A percentile compares a stretch with the other conserved stretches of the same genome.
Conservation (phyloP, 2,888 invertebrate genomes). For the Drosophila flavopinicola region DNA sequence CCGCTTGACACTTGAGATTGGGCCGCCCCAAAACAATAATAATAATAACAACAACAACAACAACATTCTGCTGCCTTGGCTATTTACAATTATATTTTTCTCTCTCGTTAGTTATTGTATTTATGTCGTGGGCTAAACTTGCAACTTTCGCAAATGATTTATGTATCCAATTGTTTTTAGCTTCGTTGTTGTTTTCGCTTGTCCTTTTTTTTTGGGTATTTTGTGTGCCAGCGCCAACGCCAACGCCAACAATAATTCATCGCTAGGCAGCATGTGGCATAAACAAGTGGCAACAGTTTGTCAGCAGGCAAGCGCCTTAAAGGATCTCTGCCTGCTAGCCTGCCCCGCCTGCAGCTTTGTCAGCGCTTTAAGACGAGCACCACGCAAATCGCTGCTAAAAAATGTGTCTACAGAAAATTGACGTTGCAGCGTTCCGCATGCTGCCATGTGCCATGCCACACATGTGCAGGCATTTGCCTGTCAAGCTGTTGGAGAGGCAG, state of each 20-base stretch:
- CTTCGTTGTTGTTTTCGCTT: constrained; percentile 1
- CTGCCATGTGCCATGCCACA: constrained; percentile 37
- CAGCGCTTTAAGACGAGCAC: constrained; percentile 52
- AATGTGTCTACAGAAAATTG: constrained; percentile 60
- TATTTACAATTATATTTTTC: constrained; percentile 79
- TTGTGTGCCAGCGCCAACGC: constrained; percentile 41
- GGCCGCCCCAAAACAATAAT: constrained; percentile 51
- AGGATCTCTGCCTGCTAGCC: constrained; percentile 30
- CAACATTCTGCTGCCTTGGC: constrained; percentile 54
- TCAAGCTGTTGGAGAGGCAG: constrained; percentile 2
- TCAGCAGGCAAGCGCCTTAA: constrained; percentile 68
- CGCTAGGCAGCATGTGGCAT: constrained; percentile 64
- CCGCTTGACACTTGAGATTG: constrained; percentile 71
- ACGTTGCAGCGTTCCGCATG: constrained; percentile 44
- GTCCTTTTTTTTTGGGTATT: constrained; percentile 23
- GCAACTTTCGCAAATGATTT: constrained; percentile 77
- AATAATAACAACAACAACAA: constrained; percentile 34
- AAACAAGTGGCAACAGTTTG: constrained; percentile 80
- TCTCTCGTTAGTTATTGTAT: constrained; percentile 78
- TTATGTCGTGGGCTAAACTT: constrained; percentile 77
- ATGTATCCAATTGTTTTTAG: constrained; percentile 77
- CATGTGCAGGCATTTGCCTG: constrained; percentile 55
- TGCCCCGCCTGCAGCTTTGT: constrained; percentile 42
- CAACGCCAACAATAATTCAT: constrained; percentile 76
- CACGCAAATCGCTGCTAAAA: constrained; percentile 61